phyloP scores from a whole-genome alignment of 2,888 invertebrate genomes.

The Perdita meconis region DNA sequence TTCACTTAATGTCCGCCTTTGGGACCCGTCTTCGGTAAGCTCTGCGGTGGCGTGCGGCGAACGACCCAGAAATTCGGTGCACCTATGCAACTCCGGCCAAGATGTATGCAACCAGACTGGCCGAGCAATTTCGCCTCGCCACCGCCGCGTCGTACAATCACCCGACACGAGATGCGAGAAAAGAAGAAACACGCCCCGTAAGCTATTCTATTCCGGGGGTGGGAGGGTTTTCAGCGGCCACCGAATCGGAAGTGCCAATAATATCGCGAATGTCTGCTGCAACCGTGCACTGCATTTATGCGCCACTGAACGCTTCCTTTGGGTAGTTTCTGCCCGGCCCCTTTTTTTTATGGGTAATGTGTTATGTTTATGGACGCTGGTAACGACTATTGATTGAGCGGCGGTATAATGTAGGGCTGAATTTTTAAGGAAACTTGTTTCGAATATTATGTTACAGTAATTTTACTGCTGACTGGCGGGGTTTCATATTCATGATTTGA shows the following conservation, averaged over 20 bases:
- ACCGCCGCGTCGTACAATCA: constrained; percentile 38
- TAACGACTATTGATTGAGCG: no score
- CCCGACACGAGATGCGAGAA: constrained; percentile 29
- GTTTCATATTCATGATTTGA: no score
- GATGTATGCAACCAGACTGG: background rate
- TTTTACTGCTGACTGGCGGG: no score
- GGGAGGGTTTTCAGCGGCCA: constrained; percentile 6
- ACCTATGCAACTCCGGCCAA: background rate
- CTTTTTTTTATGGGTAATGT: background rate
- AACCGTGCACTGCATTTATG: background rate
- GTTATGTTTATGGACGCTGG: no score
- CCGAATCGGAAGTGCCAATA: constrained; percentile 32
- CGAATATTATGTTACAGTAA: no score
- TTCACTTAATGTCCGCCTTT: constrained; percentile 58
- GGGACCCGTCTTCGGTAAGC: constrained; percentile 48
- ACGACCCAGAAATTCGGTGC: constrained; percentile 57
- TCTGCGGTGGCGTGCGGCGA: constrained; percentile 34
- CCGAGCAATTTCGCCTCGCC: constrained; percentile 39
- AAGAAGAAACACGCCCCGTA: constrained; percentile 38
- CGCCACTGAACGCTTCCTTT: background rate
- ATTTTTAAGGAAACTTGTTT: no score
- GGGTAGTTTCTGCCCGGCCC: background rate
- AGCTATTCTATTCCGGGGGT: constrained; percentile 32
- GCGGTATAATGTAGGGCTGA: no score
- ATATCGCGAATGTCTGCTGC: constrained; percentile 21